phyloP scores from a whole-genome alignment of 2,113 vertebrate species.

The Gavialis gangeticus region DNA sequence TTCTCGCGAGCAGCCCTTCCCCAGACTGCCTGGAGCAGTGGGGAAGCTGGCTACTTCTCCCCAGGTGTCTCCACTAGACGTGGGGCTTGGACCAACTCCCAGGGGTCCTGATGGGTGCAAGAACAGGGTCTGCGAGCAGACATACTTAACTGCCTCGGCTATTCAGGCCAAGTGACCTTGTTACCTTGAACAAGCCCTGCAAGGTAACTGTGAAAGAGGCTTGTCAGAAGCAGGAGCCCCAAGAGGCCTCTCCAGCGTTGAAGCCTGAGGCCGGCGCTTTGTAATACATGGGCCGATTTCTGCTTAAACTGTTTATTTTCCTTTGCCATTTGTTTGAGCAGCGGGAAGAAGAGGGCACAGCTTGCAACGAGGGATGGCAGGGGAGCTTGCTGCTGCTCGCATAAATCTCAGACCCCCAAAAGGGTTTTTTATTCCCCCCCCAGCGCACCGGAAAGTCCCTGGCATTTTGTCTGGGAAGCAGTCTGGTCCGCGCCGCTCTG shows the following conservation, averaged over 20 bases:
- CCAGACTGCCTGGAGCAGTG: background rate
- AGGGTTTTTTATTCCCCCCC: background rate
- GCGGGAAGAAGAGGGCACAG: background rate
- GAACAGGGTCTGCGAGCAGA: background rate
- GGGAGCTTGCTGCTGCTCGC: too few species aligned
- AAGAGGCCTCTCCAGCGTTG: background rate
- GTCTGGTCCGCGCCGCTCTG: background rate
- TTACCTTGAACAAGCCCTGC: background rate
- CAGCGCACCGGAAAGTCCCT: background rate
- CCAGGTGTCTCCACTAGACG: background rate
- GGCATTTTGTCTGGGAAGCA: background rate
- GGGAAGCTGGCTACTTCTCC: background rate
- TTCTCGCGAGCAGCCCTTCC: background rate
- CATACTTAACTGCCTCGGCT: accelerated
- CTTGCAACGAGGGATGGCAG: background rate
- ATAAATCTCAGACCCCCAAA: background rate
- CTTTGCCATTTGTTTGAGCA: background rate
- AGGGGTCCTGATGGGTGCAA: background rate
- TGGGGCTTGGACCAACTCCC: background rate
- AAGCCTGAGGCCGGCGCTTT: background rate
- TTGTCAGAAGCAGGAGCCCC: background rate
- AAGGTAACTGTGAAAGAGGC: background rate
- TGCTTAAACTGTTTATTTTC: background rate
- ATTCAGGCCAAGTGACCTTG: background rate
- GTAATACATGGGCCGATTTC: background rate